Conservation (phyloP, 2,113 vertebrate genomes). For the Cheirogaleus medius region DNA sequence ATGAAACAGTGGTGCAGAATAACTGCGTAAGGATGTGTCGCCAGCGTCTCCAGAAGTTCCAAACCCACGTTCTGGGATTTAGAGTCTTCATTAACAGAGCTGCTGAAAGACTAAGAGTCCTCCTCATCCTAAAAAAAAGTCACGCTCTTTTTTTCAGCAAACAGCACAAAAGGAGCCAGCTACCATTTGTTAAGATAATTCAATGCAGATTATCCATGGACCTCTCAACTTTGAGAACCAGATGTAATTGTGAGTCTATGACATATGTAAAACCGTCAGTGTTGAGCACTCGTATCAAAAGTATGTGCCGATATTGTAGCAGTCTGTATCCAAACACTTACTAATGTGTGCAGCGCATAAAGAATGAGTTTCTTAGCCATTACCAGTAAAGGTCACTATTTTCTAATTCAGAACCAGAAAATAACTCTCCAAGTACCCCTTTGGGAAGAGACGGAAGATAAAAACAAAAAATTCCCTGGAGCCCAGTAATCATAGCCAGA, state of each 20-base stretch:
- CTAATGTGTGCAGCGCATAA: not conserved
- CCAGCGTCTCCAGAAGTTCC: not conserved
- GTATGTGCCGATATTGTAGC: accelerated
- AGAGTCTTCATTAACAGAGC: not conserved
- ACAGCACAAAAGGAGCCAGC: not conserved
- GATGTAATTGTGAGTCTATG: not conserved
- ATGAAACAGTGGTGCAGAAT: not conserved
- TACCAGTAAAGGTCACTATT: not conserved
- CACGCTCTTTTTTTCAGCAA: not conserved
- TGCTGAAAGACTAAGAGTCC: not conserved
- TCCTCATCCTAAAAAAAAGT: not conserved
- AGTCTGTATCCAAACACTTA: not conserved
- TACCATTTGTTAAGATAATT: not conserved
- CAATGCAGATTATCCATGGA: not conserved
- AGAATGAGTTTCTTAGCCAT: not conserved
- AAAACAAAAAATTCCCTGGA: conserved; percentile 24
- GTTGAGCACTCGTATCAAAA: not conserved
- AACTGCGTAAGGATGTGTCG: not conserved
- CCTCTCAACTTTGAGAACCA: not conserved
- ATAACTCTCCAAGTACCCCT: not conserved
- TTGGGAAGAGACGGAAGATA: conserved; percentile 19
- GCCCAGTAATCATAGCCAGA: not conserved
- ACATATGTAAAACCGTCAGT: not conserved
- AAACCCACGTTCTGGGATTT: not conserved
- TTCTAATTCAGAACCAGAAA: conserved; percentile 35